Percentiles rank a stretch among this genome's conserved stretches.
phyloP scores from a whole-genome alignment of 2,888 invertebrate genomes.

The Amphimallon solstitiale region DNA sequence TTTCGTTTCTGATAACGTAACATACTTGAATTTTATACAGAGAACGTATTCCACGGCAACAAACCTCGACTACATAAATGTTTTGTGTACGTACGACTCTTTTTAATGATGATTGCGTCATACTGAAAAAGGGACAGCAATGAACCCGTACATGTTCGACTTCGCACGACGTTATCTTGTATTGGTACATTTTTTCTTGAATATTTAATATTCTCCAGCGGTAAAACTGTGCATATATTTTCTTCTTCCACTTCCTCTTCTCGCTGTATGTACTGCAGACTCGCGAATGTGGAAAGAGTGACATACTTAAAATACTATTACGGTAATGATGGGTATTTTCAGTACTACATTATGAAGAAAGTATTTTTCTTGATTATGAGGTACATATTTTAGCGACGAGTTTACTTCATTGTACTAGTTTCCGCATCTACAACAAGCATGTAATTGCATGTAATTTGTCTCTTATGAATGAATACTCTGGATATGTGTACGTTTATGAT shows the following conservation, averaged over 20 bases:
- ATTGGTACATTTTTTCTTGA: not conserved
- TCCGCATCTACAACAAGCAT: not conserved
- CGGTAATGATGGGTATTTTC: slow-evolving; percentile 20
- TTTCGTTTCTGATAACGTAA: slow-evolving; percentile 33
- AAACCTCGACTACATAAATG: not conserved
- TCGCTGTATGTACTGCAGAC: too few species aligned
- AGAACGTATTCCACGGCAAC: not conserved
- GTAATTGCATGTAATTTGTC: not conserved
- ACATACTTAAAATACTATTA: slow-evolving; percentile 28
- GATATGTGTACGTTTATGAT: too few species aligned
- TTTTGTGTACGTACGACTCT: not conserved
- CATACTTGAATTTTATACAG: not conserved
- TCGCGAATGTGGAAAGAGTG: not conserved
- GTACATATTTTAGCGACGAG: not conserved
- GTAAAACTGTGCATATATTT: not conserved
- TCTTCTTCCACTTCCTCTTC: not conserved
- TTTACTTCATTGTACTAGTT: slow-evolving; percentile 1
- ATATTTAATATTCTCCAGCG: slow-evolving; percentile 8
- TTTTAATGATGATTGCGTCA: slow-evolving; percentile 28
- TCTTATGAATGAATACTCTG: not conserved
- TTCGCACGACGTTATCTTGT: slow-evolving; percentile 13
- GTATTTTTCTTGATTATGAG: slow-evolving; percentile 25
- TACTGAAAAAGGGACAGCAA: not conserved
- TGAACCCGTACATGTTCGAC: not conserved
- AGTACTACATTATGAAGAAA: not conserved